A percentile compares a stretch with the other conserved stretches of the same genome.
Evolutionary conservation across 2,797 vertebrate species (phyloP).

Genomic region (Malurus splendens): DNA sequence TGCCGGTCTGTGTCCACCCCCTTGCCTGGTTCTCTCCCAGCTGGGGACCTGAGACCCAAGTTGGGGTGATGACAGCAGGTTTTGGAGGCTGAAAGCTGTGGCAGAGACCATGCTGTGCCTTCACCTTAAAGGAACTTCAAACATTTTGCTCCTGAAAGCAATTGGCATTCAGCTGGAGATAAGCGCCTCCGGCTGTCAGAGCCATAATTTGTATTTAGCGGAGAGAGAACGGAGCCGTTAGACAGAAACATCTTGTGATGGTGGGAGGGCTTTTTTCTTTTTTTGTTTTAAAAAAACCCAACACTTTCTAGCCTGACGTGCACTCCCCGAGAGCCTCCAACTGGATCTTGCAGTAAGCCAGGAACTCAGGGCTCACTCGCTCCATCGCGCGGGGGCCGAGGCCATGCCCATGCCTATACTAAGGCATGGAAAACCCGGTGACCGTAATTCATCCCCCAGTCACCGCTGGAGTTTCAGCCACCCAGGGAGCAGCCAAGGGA

Average conservation of each 20-base stretch:
- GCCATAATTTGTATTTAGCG: slow-evolving; percentile 49
- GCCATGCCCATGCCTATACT: not conserved
- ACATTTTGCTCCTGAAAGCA: slow-evolving; percentile 47
- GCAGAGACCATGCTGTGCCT: not conserved
- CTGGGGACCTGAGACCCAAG: not conserved
- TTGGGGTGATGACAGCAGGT: not conserved
- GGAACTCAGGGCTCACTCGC: not conserved
- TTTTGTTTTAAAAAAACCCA: not conserved
- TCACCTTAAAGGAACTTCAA: slow-evolving; percentile 62
- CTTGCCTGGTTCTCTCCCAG: not conserved
- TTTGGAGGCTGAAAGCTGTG: not conserved
- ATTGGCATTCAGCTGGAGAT: slow-evolving; percentile 57
- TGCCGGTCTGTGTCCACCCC: not conserved
- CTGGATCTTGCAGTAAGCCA: not conserved
- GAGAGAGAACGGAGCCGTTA: slow-evolving; percentile 47
- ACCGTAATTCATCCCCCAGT: not conserved
- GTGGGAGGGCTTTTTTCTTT: slow-evolving; percentile 48
- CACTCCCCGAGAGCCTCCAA: not conserved
- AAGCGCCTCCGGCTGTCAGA: slow-evolving; percentile 52
- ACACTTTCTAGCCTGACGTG: slow-evolving; percentile 30
- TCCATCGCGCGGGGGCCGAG: not conserved
- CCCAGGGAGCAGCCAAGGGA: not conserved
- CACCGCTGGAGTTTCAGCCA: not conserved
- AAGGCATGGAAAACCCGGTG: slow-evolving; percentile 9
- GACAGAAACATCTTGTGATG: slow-evolving; percentile 64